Evolutionary conservation across 2,797 vertebrate species (phyloP).

Genomic region (Notolepis coatsorum): DNA sequence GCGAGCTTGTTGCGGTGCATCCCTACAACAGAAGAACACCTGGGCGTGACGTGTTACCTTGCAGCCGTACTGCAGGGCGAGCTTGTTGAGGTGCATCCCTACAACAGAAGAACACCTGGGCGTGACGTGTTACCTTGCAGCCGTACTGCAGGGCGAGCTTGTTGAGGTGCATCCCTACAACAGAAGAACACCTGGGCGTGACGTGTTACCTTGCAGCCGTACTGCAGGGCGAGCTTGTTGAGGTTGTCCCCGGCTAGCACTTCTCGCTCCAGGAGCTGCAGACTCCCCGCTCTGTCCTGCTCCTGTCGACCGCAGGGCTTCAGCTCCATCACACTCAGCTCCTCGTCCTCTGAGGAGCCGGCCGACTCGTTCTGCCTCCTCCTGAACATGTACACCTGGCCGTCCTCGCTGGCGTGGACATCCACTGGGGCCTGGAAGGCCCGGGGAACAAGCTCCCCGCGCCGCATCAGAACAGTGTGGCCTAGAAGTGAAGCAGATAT

Average conservation of each 20-base stretch:
- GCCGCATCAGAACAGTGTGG: conserved; percentile 77
- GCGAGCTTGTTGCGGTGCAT: no score
- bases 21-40: no score
- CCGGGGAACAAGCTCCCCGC: conserved; percentile 72
- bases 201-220: conserved; percentile 95
- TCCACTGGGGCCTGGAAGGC: conserved; percentile 90
- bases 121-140: no score
- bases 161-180: no score
- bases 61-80: no score
- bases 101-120: no score
- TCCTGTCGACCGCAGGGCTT: conserved; percentile 66
- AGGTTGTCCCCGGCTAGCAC: conserved; percentile 87
- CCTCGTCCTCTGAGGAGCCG: conserved; percentile 85
- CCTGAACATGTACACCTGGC: conserved; percentile 88
- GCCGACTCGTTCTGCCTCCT: conserved; percentile 67
- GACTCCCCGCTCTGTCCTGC: conserved; percentile 53
- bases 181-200: no score
- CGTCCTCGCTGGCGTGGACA: conserved; percentile 83
- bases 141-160: no score
- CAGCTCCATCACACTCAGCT: conserved; percentile 77
- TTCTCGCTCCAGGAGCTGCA: conserved; percentile 86
- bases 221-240: conserved; percentile 94
- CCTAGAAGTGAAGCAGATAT: conserved; percentile 31
- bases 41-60: no score
- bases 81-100: no score